Evolutionary conservation across 2,888 invertebrate genomes (phyloP).

Genomic region (Eristalis tenax): DNA sequence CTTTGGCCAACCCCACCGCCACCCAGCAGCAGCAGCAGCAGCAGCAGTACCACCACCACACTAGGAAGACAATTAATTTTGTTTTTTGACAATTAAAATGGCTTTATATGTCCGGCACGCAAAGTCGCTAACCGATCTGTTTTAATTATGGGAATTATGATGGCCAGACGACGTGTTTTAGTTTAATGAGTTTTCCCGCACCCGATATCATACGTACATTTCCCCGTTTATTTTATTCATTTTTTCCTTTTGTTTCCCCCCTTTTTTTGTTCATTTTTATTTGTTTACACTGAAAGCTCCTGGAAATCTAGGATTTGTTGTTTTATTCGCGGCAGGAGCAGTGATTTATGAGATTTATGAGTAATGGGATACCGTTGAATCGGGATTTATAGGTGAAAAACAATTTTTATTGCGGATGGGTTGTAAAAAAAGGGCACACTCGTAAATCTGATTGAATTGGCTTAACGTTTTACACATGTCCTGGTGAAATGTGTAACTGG

Average conservation of each 20-base stretch:
- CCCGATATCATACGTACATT: conserved; percentile 35
- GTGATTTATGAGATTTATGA: conserved; percentile 49
- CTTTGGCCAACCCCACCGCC: not conserved
- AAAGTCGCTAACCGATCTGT: conserved; percentile 71
- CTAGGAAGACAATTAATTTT: conserved; percentile 66
- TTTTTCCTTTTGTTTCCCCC: not conserved
- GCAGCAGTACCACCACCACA: not conserved
- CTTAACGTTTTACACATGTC: conserved; percentile 39
- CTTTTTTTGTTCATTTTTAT: conserved; percentile 8
- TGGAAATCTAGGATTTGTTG: conserved; percentile 40
- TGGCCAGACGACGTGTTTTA: conserved; percentile 71
- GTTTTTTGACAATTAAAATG: conserved; percentile 71
- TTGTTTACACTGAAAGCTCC: conserved; percentile 36
- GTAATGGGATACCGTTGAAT: conserved; percentile 34
- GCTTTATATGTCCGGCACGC: conserved; percentile 72
- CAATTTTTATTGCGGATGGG: conserved; percentile 24
- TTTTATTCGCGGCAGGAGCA: not conserved
- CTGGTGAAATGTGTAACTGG: not conserved
- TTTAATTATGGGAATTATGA: conserved; percentile 72
- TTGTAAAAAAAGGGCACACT: conserved; percentile 13
- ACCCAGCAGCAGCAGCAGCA: not conserved
- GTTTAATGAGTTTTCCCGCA: conserved; percentile 71
- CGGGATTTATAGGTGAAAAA: conserved; percentile 48
- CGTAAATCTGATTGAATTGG: conserved; percentile 41
- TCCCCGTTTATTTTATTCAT: not conserved